Evolutionary conservation across 2,113 vertebrate genomes (phyloP).

Genomic region (Psittacula cyanocephala): DNA sequence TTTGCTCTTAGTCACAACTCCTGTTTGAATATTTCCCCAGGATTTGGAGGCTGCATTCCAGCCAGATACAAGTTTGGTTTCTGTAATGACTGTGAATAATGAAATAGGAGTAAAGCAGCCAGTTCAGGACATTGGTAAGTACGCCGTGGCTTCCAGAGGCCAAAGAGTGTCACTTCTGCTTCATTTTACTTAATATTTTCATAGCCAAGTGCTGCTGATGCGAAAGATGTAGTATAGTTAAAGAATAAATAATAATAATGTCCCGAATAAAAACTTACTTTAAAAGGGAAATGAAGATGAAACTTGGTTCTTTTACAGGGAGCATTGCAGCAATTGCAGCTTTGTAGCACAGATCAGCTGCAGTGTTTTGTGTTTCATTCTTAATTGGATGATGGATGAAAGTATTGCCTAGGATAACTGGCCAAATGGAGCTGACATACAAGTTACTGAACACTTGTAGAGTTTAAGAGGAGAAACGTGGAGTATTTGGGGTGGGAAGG

Average conservation of each 20-base stretch:
- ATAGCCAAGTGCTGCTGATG: neutral
- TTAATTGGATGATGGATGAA: neutral
- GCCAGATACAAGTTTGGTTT: slow-evolving; percentile 90
- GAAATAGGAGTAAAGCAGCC: slow-evolving; percentile 96
- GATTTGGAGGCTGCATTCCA: slow-evolving; percentile 85
- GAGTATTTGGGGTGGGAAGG: neutral
- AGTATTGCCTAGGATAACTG: neutral
- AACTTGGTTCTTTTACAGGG: neutral
- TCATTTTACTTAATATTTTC: neutral
- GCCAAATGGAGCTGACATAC: neutral
- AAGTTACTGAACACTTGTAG: neutral
- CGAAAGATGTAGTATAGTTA: neutral
- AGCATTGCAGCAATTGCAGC: neutral
- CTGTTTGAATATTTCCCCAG: slow-evolving; percentile 66
- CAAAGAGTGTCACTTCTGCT: neutral
- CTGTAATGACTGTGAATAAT: slow-evolving; percentile 95
- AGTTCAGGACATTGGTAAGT: slow-evolving; percentile 88
- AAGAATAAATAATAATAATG: neutral
- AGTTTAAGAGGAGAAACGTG: neutral
- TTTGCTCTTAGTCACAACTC: neutral
- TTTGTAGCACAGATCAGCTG: neutral
- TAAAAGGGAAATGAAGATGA: neutral
- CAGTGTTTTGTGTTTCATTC: neutral
- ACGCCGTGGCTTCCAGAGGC: neutral
- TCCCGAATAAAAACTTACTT: neutral